These are phyloP conservation scores for Atethmia centrago DNA, from an alignment of 2,888 invertebrate genomes.

Conservation along the genomic window DNA sequence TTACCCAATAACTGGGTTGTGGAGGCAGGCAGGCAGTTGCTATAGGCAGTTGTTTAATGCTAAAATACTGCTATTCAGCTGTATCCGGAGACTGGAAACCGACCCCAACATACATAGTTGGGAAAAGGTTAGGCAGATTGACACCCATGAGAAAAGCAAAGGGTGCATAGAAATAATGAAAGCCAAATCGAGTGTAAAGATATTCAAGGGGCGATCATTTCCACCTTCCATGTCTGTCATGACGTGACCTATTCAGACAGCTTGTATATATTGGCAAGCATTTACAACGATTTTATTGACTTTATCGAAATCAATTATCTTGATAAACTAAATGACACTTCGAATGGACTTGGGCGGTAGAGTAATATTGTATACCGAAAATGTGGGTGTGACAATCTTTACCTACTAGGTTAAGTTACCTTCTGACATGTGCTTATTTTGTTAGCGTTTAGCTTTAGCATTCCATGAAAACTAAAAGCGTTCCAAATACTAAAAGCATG, in stretches of 20 bases:
- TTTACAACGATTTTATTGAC: constrained; percentile 61
- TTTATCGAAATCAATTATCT: constrained; percentile 62
- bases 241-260: constrained; percentile 51
- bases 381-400: constrained; percentile 30
- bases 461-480: background rate
- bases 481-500: background rate
- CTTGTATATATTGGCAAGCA: constrained; percentile 47
- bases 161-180: constrained; percentile 3
- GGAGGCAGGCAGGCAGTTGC: no score
- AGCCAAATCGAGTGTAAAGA: no score
- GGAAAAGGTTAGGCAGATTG: background rate
- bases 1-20: no score
- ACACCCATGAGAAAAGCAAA: background rate
- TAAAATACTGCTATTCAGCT: no score
- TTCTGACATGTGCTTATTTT: background rate
- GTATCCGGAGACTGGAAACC: no score
- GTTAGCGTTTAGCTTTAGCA: background rate
- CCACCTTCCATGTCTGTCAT: constrained; percentile 26
- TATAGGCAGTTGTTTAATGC: no score
- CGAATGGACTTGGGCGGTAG: constrained; percentile 41
- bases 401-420: background rate
- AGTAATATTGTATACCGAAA: constrained; percentile 23
- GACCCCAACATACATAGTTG: no score
- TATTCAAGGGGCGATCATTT: no score
- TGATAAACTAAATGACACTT: constrained; percentile 54